Percentiles rank a stretch among this genome's conserved stretches.
These are phyloP conservation scores for Notothenia rossii DNA, from an alignment of 2,113 vertebrate species.

Conservation along the genomic window DNA sequence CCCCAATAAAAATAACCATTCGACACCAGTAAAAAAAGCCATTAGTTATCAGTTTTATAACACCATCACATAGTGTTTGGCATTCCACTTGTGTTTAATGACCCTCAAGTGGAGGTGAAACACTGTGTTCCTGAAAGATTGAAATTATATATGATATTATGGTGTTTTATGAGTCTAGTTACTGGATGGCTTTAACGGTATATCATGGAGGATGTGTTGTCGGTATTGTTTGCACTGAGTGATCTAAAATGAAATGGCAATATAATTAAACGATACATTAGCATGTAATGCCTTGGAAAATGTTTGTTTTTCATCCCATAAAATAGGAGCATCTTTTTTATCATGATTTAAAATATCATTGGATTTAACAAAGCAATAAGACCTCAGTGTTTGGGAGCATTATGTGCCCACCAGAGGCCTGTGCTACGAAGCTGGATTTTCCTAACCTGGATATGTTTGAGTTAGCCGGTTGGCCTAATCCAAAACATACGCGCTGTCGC, in stretches of 20 bases:
- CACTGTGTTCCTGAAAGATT: neutral
- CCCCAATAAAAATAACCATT: no score
- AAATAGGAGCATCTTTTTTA: neutral
- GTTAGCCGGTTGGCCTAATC: no score
- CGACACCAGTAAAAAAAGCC: no score
- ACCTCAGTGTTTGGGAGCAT: slow-evolving; percentile 1
- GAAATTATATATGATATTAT: neutral
- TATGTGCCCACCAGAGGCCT: neutral
- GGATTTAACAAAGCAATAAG: neutral
- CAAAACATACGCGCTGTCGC: no score
- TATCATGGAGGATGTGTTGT: neutral
- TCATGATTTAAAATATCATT: neutral
- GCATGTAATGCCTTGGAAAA: neutral
- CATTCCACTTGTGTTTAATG: neutral
- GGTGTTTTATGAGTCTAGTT: neutral
- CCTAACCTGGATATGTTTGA: no score
- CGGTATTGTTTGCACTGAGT: neutral
- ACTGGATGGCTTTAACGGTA: neutral
- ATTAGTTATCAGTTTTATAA: no score
- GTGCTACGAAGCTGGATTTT: no score
- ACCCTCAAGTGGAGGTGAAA: neutral
- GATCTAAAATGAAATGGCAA: neutral
- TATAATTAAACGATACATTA: neutral
- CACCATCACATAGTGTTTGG: no score
- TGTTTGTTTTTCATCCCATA: neutral